Evolutionary conservation across 2,888 invertebrate species (phyloP).

Genomic region (Drosophila anceps): DNA sequence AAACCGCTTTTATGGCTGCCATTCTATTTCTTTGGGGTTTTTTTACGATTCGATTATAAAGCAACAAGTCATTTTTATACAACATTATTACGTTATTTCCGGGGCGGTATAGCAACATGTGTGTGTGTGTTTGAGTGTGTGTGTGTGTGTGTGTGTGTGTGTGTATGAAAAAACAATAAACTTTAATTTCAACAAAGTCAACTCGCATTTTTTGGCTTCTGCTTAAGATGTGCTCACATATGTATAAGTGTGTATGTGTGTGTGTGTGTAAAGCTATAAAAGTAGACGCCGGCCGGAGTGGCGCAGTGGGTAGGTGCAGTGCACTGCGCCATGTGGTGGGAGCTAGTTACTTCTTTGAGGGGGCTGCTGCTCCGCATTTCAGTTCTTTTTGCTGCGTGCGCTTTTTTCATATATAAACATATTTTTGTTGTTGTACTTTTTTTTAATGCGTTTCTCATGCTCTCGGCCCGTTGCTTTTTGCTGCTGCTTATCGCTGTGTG

Average conservation of each 20-base stretch:
- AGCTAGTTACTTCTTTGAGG: conserved; percentile 36
- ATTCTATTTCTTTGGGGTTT: conserved; percentile 33
- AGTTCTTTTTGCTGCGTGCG: conserved; percentile 47
- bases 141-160: background rate
- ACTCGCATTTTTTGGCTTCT: conserved; percentile 48
- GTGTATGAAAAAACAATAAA: conserved; percentile 66
- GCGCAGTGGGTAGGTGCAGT: conserved; percentile 33
- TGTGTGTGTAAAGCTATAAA: conserved; percentile 57
- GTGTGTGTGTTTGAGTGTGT: background rate
- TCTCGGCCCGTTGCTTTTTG: conserved; percentile 75
- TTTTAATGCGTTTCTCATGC: conserved; percentile 82
- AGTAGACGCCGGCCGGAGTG: conserved; percentile 57
- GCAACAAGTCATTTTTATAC: conserved; percentile 74
- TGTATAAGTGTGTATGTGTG: conserved; percentile 37
- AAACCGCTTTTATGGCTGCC: conserved; percentile 34
- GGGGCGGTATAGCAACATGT: conserved; percentile 39
- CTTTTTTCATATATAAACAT: conserved; percentile 30
- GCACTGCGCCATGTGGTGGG: conserved; percentile 1
- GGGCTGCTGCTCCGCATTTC: conserved; percentile 56
- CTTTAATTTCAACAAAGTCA: conserved; percentile 70
- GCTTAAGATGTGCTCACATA: conserved; percentile 30
- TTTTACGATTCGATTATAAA: conserved; percentile 78
- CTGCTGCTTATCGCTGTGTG: conserved; percentile 40
- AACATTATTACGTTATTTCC: conserved; percentile 76
- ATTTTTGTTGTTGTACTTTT: conserved; percentile 11